Evolutionary conservation across 2,113 vertebrate genomes (phyloP).

Genomic region (Malurus elegans): DNA sequence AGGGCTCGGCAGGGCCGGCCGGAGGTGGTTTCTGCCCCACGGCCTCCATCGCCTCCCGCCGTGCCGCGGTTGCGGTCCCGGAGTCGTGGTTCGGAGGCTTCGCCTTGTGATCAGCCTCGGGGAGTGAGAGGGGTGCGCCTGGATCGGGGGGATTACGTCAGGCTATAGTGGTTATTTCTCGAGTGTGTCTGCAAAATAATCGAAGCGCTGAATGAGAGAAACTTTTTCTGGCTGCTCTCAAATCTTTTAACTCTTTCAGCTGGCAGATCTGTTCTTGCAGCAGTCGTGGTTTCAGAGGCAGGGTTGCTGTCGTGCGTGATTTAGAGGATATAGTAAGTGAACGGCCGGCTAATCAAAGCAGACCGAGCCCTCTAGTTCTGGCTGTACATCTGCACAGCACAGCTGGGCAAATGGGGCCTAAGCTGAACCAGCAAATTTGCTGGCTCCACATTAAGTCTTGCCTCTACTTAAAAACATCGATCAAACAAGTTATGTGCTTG

Average conservation of each 20-base stretch:
- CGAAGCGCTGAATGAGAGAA: neutral
- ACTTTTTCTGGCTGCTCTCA: neutral
- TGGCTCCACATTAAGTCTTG: neutral
- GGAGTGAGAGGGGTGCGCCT: neutral
- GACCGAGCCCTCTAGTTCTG: neutral
- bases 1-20: neutral
- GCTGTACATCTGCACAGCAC: accelerated
- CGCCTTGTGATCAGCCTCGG: accelerated
- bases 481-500: neutral
- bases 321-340: accelerated
- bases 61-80: accelerated
- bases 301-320: neutral
- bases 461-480: neutral
- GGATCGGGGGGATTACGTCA: neutral
- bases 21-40: neutral
- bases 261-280: accelerated
- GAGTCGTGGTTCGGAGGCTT: neutral
- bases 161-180: accelerated
- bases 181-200: neutral
- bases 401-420: neutral
- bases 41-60: neutral
- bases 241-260: neutral
- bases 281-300: too few species aligned
- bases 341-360: accelerated
- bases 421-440: neutral